Percentiles rank a stretch among this genome's conserved stretches.
Conservation (phyloP, 2,113 vertebrate genomes). For the Carassius auratus region DNA sequence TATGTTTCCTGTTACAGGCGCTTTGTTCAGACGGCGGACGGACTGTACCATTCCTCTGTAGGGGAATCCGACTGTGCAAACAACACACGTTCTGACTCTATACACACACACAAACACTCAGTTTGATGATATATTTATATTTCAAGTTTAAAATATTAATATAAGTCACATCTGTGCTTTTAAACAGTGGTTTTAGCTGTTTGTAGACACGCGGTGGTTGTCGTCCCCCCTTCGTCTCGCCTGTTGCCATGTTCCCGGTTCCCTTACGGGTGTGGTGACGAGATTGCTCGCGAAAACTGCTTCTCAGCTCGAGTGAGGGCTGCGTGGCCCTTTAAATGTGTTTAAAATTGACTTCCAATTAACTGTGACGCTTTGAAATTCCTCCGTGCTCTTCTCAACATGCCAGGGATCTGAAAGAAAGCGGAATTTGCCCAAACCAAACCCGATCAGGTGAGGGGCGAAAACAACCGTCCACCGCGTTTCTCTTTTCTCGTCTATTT, state of each 20-base stretch:
- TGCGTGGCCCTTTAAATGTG: conserved; percentile 59
- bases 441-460: conserved; percentile 12
- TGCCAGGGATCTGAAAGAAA: conserved; percentile 69
- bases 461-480: conserved; percentile 2
- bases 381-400: conserved; percentile 54
- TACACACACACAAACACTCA: neutral
- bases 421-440: conserved; percentile 41
- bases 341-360: conserved; percentile 55
- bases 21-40: conserved; percentile 69
- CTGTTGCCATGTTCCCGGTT: conserved; percentile 82
- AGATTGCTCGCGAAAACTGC: conserved; percentile 72
- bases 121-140: neutral
- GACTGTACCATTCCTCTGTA: conserved; percentile 69
- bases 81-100: neutral
- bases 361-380: conserved; percentile 51
- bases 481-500: conserved; percentile 11
- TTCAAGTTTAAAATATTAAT: rapidly evolving
- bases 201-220: neutral
- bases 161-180: neutral
- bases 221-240: conserved; percentile 64
- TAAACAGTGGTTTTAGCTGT: neutral
- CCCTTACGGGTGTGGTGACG: conserved; percentile 82
- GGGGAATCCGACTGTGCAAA: conserved; percentile 14
- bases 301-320: conserved; percentile 62
- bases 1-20: conserved; percentile 73